These are phyloP conservation scores for Apamea epomidion DNA, from an alignment of 2,888 invertebrate genomes.

Conservation along the genomic window DNA sequence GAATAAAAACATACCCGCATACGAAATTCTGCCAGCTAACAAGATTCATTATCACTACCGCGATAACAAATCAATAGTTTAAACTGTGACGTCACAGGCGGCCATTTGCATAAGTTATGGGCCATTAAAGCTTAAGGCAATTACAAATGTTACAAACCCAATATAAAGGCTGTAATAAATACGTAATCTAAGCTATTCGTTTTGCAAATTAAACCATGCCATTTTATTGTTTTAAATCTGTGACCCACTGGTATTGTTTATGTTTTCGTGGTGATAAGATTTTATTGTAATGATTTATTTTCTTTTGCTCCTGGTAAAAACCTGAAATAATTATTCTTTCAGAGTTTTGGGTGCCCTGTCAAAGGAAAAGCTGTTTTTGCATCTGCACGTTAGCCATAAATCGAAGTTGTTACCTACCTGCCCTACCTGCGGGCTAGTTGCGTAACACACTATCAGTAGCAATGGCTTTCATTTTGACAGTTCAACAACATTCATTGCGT, in stretches of 20 bases:
- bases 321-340: not conserved
- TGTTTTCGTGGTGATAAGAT: conserved; percentile 26
- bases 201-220: conserved; percentile 54
- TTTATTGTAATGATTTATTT: conserved; percentile 2
- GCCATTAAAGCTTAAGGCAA: conserved; percentile 58
- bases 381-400: too few species aligned
- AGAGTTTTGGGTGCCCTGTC: not conserved
- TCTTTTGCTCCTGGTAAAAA: not conserved
- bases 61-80: conserved; percentile 50
- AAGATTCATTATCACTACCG: conserved; percentile 22
- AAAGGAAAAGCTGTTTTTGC: not conserved
- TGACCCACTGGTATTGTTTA: conserved; percentile 49
- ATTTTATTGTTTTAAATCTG: conserved; percentile 50
- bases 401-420: not conserved
- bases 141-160: conserved; percentile 60
- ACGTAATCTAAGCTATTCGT: conserved; percentile 49
- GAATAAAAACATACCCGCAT: not conserved
- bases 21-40: not conserved
- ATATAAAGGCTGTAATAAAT: conserved; percentile 45
- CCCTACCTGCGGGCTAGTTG: not conserved
- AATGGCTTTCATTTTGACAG: too few species aligned
- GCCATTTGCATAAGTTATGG: conserved; percentile 59
- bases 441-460: too few species aligned
- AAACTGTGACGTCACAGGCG: conserved; percentile 43
- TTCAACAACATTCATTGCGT: too few species aligned